Evolutionary conservation across 1,140 invertebrate genomes (phyloP), one percentile per base, ranked within the genome.

Genomic region (Hydropsyche tenuis): DNA sequence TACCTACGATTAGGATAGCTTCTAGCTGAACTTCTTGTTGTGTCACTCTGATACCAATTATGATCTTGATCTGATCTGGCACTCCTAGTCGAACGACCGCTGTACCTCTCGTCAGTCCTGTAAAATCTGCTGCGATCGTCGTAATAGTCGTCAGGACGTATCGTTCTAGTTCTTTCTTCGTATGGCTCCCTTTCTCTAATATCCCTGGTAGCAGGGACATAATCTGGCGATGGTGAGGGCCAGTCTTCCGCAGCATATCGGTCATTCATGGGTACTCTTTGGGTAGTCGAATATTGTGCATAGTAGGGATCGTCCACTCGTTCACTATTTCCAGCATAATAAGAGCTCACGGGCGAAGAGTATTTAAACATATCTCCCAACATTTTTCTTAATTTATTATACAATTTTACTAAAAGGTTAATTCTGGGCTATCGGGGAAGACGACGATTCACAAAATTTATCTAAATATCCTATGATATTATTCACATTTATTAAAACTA

Each of bases 151-250:
- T 75, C 74, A 1, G 77, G 77, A 75, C 74, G 73, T 74, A 78
- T 78, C n/a, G 77, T 78, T 72, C 77, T 70, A 23, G 77, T 78
- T 69, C 77, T 75, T 72, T 78, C 77, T 69, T 78, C 77, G 56
- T 73, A 78, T 12, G 77, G 72, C 56, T 78, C 77, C 16, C 75
- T 77, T 45, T 27, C 25, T 65, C 56, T 62, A 1, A 46, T 12
- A 20, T 75, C 76, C 60, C 73, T 73, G 23, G 62, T 25, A 12
- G 73, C n/a, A 27, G 69, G 62, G 3, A 65, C 27, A 46, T 77
- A 77, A 25, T 75, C 76, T 63, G 77, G 74, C 1, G 77, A 75
- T 11, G 77, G 62, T 0, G 77, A 69, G 0, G 74, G 60, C 77
- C 77, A 78, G 2, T 78, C 77, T 64, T 75, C 74, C 4, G 70